Conservation (phyloP, 2,113 vertebrate genomes). For the Dasypus novemcinctus region DNA sequence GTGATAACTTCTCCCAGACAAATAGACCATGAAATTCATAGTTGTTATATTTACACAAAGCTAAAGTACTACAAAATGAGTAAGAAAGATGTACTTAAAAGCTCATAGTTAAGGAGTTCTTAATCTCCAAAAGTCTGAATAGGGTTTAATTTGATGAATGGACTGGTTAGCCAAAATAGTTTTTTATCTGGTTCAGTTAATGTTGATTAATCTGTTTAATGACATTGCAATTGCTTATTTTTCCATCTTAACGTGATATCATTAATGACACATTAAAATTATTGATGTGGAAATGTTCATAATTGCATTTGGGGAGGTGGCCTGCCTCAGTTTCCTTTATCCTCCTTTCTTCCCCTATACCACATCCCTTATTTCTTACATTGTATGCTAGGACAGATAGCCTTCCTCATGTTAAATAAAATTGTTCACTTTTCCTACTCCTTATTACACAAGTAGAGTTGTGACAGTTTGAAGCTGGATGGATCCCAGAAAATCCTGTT, state of each 20-base stretch:
- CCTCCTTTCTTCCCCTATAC: not conserved
- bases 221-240: not conserved
- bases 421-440: not conserved
- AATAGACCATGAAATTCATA: not conserved
- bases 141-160: not conserved
- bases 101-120: not conserved
- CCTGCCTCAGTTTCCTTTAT: not conserved
- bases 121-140: not conserved
- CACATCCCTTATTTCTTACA: not conserved
- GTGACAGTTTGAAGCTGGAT: too few relatives aligned
- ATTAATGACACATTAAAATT: not conserved
- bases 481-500: too few relatives aligned
- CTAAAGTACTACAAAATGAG: not conserved
- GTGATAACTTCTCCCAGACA: not conserved
- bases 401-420: not conserved
- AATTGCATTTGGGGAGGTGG: not conserved
- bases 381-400: not conserved
- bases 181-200: constrained; percentile 21
- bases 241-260: not conserved
- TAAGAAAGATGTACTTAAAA: not conserved
- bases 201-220: not conserved
- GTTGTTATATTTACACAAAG: not conserved
- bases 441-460: not conserved
- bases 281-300: not conserved
- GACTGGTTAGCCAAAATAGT: not conserved